Evolutionary conservation across 2,797 vertebrate species (phyloP).

Genomic region (Xenentodon cancila): DNA sequence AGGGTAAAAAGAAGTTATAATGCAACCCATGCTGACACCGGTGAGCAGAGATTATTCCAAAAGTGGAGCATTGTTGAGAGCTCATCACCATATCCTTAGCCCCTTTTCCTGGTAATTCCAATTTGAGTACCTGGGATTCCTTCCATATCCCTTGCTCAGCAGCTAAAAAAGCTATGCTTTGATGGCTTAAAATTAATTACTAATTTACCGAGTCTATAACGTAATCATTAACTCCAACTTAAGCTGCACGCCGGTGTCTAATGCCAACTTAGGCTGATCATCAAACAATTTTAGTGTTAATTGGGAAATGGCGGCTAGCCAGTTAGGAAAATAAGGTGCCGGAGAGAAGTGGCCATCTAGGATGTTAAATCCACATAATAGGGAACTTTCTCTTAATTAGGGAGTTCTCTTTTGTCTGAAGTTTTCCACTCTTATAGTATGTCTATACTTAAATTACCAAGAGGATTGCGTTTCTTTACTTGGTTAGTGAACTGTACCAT

Average conservation of each 20-base stretch:
- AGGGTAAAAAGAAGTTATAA: constrained; percentile 67
- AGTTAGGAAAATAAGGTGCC: constrained; percentile 60
- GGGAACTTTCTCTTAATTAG: constrained; percentile 74
- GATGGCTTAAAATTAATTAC: constrained; percentile 81
- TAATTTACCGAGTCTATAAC: constrained; percentile 69
- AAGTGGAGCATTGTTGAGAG: constrained; percentile 56
- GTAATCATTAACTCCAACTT: constrained; percentile 64
- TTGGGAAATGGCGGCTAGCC: constrained; percentile 61
- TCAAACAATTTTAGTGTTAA: constrained; percentile 65
- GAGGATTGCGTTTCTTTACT: constrained; percentile 55
- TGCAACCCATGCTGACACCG: constrained; percentile 60
- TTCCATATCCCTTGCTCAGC: constrained; percentile 61
- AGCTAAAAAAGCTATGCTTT: constrained; percentile 71
- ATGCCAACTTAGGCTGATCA: constrained; percentile 61
- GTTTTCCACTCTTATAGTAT: constrained; percentile 33
- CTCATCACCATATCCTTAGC: constrained; percentile 59
- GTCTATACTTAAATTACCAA: constrained; percentile 59
- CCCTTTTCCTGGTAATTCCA: constrained; percentile 74
- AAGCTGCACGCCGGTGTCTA: constrained; percentile 63
- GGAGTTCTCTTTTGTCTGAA: constrained; percentile 58
- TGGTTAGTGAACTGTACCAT: constrained; percentile 47
- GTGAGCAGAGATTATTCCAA: constrained; percentile 68
- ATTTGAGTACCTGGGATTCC: constrained; percentile 75
- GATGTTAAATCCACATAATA: constrained; percentile 69
- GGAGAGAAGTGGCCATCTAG: constrained; percentile 31